A percentile compares a stretch with the other conserved stretches of the same genome.
Evolutionary conservation across 2,113 vertebrate species (phyloP).

Genomic region (Hystrix brachyura): DNA sequence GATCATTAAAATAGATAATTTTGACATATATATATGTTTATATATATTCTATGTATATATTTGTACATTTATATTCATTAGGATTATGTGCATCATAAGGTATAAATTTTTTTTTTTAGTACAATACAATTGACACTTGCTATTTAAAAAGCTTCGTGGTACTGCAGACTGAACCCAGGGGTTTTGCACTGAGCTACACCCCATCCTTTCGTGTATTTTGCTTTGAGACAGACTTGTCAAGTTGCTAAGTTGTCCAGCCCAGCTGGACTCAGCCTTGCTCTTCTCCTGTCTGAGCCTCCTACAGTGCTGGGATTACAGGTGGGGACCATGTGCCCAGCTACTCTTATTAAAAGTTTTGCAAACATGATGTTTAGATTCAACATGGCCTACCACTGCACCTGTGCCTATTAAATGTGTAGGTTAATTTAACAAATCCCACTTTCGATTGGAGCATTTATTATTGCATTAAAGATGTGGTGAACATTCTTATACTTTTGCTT

Average conservation of each 20-base stretch:
- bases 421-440: not conserved
- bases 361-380: not conserved
- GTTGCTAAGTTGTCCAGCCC: too few species aligned
- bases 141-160: not conserved
- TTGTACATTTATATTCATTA: not conserved
- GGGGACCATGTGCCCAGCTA: rapidly evolving
- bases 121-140: not conserved
- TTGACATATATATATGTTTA: not conserved
- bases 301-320: not conserved
- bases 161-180: not conserved
- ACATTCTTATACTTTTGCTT: not conserved
- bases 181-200: not conserved
- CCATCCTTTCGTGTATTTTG: not conserved
- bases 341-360: not conserved
- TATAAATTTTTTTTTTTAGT: not conserved
- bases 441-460: not conserved
- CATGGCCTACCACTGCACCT: not conserved
- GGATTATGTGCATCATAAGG: not conserved
- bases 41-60: not conserved
- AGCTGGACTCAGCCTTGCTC: not conserved
- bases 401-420: not conserved
- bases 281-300: not conserved
- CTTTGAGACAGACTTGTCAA: not conserved
- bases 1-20: not conserved
- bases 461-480: not conserved